phyloP scores from a whole-genome alignment of 2,797 vertebrate species.

The Chelon auratus region DNA sequence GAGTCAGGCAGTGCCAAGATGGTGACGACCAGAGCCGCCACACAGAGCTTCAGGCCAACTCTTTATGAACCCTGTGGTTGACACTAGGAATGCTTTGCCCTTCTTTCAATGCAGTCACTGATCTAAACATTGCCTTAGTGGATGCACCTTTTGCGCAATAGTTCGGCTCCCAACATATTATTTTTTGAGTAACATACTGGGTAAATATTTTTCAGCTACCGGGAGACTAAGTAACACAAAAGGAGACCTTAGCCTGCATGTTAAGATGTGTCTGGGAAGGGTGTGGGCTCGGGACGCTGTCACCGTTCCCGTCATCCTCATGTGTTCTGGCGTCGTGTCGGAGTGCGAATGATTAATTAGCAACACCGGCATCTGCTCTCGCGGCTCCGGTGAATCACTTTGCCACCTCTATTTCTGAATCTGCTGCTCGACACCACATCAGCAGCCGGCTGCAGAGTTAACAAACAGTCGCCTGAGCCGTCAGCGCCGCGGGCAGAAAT shows the following conservation, averaged over 20 bases:
- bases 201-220: not conserved
- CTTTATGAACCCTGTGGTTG: no score
- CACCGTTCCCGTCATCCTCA: slow-evolving; percentile 46
- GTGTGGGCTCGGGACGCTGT: slow-evolving; percentile 27
- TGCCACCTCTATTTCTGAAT: slow-evolving; percentile 74
- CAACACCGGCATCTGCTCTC: slow-evolving; percentile 66
- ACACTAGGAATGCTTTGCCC: no score
- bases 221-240: not conserved
- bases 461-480: slow-evolving; percentile 42
- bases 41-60: no score
- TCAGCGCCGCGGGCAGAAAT: slow-evolving; percentile 38
- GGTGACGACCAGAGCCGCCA: no score
- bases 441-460: slow-evolving; percentile 43
- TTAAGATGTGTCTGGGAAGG: slow-evolving; percentile 13
- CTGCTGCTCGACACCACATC: slow-evolving; percentile 43
- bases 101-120: no score
- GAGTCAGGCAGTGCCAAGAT: no score
- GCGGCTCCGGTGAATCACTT: slow-evolving; percentile 65
- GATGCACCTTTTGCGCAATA: no score
- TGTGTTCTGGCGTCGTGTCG: slow-evolving; percentile 40
- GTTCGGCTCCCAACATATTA: no score
- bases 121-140: no score
- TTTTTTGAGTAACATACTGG: no score
- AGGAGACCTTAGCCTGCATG: not conserved
- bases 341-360: slow-evolving; percentile 70